Base-by-base conservation (phyloP, 1,140 invertebrate genomes). In the Elysia chlorotica region DNA sequence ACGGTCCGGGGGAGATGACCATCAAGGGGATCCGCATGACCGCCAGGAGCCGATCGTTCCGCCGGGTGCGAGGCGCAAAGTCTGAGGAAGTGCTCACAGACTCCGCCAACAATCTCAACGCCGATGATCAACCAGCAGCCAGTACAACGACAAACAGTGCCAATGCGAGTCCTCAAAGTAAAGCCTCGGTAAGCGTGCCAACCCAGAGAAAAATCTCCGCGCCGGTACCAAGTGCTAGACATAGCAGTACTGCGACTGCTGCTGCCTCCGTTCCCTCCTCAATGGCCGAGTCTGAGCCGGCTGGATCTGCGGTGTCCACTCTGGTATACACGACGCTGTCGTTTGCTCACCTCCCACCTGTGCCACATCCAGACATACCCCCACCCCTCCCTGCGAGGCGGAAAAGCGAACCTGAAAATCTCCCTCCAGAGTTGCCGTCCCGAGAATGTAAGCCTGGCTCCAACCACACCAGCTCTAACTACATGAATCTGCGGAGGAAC, bases 21-120 rank as follows among this genome's bases (percentile, higher is more conserved):
- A 74, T 82, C 0, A 83, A 82, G 69, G 79, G 79, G 14, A 81
- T 83, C 33, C 73, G 76, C 31, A 71, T 83, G 30, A 81, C 81
- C 14, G 72, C 74, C 33, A 79, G 76, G 65, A 83, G 78, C 41
- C 69, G 82, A 35, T 84, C 82, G 19, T 83, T 83, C 66, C 76
- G 81, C 30, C 69, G 72, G 57, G 77, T 79, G 3, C 35, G 69
- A 48, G 21, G 79, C 61, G 67, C 74, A 57, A 56, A 59, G 53
- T 56, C 69, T 10, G 33, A 62, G 48, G 69, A 71, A 23, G 37
- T 41, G 10, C 48, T 71, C 31, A 41, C 69, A 5, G 37, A 30
- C 23, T 28, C 2, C 21, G 17, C n/a, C 19, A 56, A 69, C 37
- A 35, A 56, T 14, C 19, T 2, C 17, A 48, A 36, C 1, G 2